Base-by-base conservation (phyloP, 1,140 invertebrate genomes). In the Holotrichia oblita region DNA sequence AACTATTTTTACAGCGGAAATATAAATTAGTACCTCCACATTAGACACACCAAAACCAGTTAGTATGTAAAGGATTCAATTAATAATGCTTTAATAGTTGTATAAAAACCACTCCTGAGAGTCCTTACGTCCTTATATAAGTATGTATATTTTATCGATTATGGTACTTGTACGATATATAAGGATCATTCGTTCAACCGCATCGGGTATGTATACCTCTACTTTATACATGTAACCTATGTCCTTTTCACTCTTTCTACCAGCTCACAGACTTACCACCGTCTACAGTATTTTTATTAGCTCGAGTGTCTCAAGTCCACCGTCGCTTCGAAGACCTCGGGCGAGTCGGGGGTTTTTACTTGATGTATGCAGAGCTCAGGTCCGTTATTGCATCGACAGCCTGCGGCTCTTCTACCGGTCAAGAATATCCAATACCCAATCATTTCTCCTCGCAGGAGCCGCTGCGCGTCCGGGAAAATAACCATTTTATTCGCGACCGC, bases 261-360 rank as follows among this genome's bases (percentile, higher is more conserved):
- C 48, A 55, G 3, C 48, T 55, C 14, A 17, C 14, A 14, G 48
- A 55, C 48, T 55, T 55, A 55, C 48, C 48, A 17, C 48, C 61
- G 61, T 69, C 61, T 20, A 55, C 83, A 81, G 83, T 84, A 84
- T 84, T 84, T 84, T 84, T 84, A 84, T 84, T 84, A 84, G 82
- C 80, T 81, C 80, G 80, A 83, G 82, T 83, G 83, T 82, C 82
- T 82, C 80, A 42, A 61, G 76, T 79, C 61, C 61, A 34, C 61
- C 61, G 78, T 81, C 83, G 83, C 82, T 80, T 83, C 79, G 80
- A 83, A 83, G 81, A 83, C 83, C 83, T 77, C 80, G 79, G 83
- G 83, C 83, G 55, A 74, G 69, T 76, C 34, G 76, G 79, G 80
- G 17, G 61, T 69, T 81, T 81, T 79, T 20, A 77, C 64, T 61